Conservation (phyloP, 2,113 vertebrate species). For the Dicerorhinus sumatrensis region DNA sequence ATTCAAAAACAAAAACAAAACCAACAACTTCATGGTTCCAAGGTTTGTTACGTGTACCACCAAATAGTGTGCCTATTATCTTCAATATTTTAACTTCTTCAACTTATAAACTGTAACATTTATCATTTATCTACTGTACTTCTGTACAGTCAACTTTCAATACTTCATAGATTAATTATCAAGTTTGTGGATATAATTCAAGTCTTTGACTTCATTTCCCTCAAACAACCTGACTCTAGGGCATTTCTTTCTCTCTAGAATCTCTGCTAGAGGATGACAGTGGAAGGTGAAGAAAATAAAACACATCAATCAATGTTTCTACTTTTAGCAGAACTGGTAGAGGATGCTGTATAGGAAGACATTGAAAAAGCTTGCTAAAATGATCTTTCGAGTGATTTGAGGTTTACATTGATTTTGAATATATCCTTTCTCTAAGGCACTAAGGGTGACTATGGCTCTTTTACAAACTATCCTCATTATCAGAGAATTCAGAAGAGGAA, state of each 20-base stretch:
- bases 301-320: constrained; percentile 42
- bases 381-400: constrained; percentile 5
- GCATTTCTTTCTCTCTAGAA: constrained; percentile 42
- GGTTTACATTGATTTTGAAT: constrained; percentile 64
- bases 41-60: not conserved
- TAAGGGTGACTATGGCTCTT: not conserved
- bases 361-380: constrained; percentile 49
- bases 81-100: not conserved
- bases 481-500: constrained; percentile 17
- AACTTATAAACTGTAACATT: not conserved
- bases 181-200: constrained; percentile 44
- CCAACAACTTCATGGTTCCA: not conserved
- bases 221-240: constrained; percentile 25
- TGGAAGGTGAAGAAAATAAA: constrained; percentile 33
- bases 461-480: constrained; percentile 36
- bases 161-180: constrained; percentile 55
- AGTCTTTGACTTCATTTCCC: constrained; percentile 35
- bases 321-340: constrained; percentile 11
- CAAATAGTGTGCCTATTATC: not conserved
- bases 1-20: not conserved
- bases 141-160: constrained; percentile 1
- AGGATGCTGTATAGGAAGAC: not conserved
- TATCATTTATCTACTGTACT: constrained; percentile 7
- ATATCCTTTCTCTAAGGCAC: constrained; percentile 20
- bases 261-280: constrained; percentile 28